Evolutionary conservation across 2,113 vertebrate species (phyloP).

Genomic region (Zosterops lateralis): DNA sequence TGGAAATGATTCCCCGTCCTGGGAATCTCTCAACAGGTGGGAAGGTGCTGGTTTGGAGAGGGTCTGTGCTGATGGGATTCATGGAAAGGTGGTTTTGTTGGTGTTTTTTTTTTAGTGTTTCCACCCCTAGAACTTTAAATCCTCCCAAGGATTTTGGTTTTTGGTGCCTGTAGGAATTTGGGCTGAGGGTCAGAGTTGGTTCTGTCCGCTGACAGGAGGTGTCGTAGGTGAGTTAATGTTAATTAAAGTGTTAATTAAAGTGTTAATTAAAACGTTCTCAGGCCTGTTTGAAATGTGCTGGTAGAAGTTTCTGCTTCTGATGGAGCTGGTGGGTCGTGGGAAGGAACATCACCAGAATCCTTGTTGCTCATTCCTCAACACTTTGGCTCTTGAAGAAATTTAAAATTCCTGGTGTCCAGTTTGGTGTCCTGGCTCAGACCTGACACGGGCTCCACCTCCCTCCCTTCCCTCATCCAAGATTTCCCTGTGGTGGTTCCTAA

Average conservation of each 20-base stretch:
- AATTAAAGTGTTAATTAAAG: not conserved
- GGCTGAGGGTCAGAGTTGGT: not conserved
- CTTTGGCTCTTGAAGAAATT: not conserved
- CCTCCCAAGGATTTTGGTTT: not conserved
- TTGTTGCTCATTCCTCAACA: accelerated
- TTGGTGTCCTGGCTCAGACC: not conserved
- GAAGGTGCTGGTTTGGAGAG: not conserved
- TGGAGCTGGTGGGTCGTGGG: not conserved
- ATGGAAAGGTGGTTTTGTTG: accelerated
- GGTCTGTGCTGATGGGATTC: accelerated
- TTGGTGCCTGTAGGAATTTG: not conserved
- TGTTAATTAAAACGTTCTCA: not conserved
- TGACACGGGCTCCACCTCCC: not conserved
- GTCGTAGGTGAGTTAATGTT: not conserved
- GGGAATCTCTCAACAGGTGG: accelerated
- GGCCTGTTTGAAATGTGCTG: not conserved
- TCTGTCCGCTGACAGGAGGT: not conserved
- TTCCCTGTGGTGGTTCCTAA: not conserved
- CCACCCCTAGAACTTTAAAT: not conserved
- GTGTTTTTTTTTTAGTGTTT: accelerated
- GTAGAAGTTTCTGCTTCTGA: not conserved
- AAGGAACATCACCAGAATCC: not conserved
- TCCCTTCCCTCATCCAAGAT: not conserved
- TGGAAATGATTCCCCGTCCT: accelerated
- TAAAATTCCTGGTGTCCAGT: not conserved